Conservation (phyloP, 2,888 invertebrate genomes). For the Ctenicera cuprea region DNA sequence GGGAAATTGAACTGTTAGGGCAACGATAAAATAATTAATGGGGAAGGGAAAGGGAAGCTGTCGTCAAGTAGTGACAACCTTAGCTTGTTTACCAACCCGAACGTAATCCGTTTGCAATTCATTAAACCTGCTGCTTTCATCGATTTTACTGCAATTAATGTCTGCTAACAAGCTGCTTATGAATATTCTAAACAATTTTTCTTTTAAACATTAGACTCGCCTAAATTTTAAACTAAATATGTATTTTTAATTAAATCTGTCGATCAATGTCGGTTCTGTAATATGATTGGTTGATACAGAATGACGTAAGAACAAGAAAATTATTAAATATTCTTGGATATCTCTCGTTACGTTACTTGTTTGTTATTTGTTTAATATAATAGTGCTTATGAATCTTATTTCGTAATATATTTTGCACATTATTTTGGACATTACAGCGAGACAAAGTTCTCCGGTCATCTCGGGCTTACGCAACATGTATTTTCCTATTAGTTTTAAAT, state of each 20-base stretch:
- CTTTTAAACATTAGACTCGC: too few species aligned
- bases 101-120: slow-evolving; percentile 17
- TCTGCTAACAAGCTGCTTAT: slow-evolving; percentile 4
- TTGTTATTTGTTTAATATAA: background rate
- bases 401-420: background rate
- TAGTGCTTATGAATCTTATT: background rate
- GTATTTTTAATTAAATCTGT: too few species aligned
- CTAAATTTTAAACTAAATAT: too few species aligned
- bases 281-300: too few species aligned
- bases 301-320: too few species aligned
- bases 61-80: slow-evolving; percentile 26
- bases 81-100: slow-evolving; percentile 23
- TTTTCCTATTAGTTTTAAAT: slow-evolving; percentile 20
- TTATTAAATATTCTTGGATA: too few species aligned
- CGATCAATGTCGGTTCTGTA: too few species aligned
- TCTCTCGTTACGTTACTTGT: too few species aligned
- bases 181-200: background rate
- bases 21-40: slow-evolving; percentile 41
- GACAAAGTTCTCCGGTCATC: background rate
- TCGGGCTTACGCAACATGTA: slow-evolving; percentile 6
- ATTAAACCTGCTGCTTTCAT: slow-evolving; percentile 1
- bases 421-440: background rate
- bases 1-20: slow-evolving; percentile 41
- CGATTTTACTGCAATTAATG: slow-evolving; percentile 5
- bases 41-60: slow-evolving; percentile 13